Base-by-base conservation (phyloP, 2,113 vertebrate species). In the Arvicanthis niloticus region DNA sequence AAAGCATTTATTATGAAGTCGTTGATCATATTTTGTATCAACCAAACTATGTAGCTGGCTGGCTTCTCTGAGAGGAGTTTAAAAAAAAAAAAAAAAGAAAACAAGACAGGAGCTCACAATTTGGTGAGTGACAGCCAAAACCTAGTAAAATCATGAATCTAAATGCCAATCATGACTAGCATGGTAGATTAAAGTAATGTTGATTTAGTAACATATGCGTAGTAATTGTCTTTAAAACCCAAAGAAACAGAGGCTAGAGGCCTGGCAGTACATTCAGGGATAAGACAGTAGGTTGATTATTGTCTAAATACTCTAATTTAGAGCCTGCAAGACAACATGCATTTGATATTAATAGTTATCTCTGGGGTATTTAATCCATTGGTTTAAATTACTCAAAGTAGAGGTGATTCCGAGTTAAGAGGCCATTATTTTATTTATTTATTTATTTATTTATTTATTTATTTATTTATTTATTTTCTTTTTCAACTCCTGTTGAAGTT, bases 1-100 rank as follows among this genome's bases (percentile, higher is more conserved):
- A 93, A 92, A 4, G 21, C 65, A 42, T 93, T 94, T 95, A 70
- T 95, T 86, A 40, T 82, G 92, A 97, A 91, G 31, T 92, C 81
- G 67, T 77, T 92, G 86, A 51, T 92, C 76, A 40, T 68, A 72
- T 89, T 97, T 95, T 73, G 24, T 68, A 68, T 97, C 62, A 95
- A 78, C 51, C 62, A 48, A 89, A 89, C 17, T 94, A 40, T 29
- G 22, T 45, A 80, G 37, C 34, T 84, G n/a, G 19, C 75, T 91
- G 48, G 58, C 29, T 87, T 34, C 29, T 96, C 24, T 82, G n/a
- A 48, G 84, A 89, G 70, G 76, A 91, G 37, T 90, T 16, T 78
- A 51, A 40, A 2, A 29, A 51, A 51, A 9, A 6, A 51, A 51
- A 51, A 51, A 51, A 48, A 48, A 51, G 29, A 2, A 26, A 7